Evolutionary conservation across 2,113 vertebrate species (phyloP), one percentile per base, ranked within the genome.

Genomic region (Pomatostomus ruficeps): DNA sequence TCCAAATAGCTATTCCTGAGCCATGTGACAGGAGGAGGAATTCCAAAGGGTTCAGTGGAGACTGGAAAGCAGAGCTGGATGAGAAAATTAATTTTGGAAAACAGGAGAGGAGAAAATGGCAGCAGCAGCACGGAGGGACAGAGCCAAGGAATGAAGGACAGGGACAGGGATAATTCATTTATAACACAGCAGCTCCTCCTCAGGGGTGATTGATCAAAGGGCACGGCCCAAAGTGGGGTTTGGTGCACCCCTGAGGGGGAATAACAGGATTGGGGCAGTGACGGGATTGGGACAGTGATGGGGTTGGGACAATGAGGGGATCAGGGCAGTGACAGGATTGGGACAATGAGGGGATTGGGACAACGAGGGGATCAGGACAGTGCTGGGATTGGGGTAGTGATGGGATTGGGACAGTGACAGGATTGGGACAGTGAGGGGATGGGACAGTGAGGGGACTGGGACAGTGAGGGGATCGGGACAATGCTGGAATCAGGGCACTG

Each of bases 131-230:
- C 0, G 42, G 28, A 38, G 31, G 29, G 33, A 49, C 43, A 67
- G 23, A 54, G 48, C 6, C 29, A 33, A 20, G 51, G 40, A 43
- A 38, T 16, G 9, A n/a, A 21, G 33, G 25, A 48, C 5, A 33
- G 43, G 63, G 73, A 13, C 54, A 72, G 45, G 24, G 43, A 12
- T 9, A 25, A 20, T 20, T 71, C 28, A 9, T 14, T 18, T 40
- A 2, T 7, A 26, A 25, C 2, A 2, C 2, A 55, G 31, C 26
- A 58, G 52, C 4, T 5, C 14, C 4, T 5, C 14, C 43, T 29
- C 55, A 3, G 49, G 29, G 42, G 28, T 18, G 5, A 1, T 4
- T 1, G 1, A 13, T 1, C 13, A 7, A 1, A 18, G 25, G 23
- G 45, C 22, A 54, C 48, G 35, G 5, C 33, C 35, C 20, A 42